phyloP scores from a whole-genome alignment of 2,797 vertebrate genomes.

The Paramormyrops hopkinsi region DNA sequence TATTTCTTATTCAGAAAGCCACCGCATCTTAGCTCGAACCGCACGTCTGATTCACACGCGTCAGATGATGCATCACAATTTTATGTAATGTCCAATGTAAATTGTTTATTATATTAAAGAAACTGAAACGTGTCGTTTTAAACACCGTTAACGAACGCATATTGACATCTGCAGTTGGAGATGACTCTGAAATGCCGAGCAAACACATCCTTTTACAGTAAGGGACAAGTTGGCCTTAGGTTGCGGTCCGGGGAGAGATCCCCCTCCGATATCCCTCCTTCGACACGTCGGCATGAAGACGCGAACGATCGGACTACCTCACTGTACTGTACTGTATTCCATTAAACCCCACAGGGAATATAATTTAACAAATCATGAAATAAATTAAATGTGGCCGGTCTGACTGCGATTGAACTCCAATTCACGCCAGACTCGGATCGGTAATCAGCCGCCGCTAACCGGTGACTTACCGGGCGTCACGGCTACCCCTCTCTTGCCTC shows the following conservation, averaged over 20 bases:
- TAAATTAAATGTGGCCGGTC: background rate
- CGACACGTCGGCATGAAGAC: background rate
- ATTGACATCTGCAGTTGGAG: background rate
- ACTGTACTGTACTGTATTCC: background rate
- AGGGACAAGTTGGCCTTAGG: background rate
- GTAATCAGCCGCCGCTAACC: background rate
- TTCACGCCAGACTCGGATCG: background rate
- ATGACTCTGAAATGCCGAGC: background rate
- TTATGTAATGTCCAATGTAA: background rate
- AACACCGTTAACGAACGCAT: background rate
- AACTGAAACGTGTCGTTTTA: background rate
- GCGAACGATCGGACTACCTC: background rate
- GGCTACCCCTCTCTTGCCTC: background rate
- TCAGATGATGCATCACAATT: background rate
- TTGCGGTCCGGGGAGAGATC: background rate
- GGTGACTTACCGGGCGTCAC: background rate
- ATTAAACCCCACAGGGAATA: background rate
- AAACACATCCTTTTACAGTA: background rate
- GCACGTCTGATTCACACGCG: background rate
- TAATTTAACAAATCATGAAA: background rate
- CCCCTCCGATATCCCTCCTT: background rate
- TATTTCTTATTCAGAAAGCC: background rate
- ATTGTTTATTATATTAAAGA: background rate
- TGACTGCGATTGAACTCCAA: background rate
- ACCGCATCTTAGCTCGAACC: background rate